A percentile compares a stretch with the other conserved stretches of the same genome.
These are phyloP conservation scores for Brachionus paranguensis DNA, from an alignment of 1,140 invertebrate genomes.

Conservation along the genomic window DNA sequence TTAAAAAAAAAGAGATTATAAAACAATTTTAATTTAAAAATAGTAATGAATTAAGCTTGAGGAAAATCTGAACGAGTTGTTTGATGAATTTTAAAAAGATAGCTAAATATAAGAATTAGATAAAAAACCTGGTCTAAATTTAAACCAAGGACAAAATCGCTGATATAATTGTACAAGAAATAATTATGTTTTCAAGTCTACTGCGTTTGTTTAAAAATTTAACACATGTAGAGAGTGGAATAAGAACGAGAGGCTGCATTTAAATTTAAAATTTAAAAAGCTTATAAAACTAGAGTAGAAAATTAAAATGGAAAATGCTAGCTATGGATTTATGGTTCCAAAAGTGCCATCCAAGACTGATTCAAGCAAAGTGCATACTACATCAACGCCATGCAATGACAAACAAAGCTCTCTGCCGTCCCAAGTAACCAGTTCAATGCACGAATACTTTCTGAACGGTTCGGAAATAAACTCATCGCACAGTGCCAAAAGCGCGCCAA, in stretches of 20 bases:
- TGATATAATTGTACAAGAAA: neutral
- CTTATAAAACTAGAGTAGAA: neutral
- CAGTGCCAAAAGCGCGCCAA: neutral
- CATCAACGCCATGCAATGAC: neutral
- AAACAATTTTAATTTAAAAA: too few relatives aligned
- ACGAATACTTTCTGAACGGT: conserved; percentile 13
- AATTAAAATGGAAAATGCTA: neutral
- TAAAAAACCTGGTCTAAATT: neutral
- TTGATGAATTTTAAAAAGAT: too few relatives aligned
- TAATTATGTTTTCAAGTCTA: neutral
- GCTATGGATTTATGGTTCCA: neutral
- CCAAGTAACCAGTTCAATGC: neutral
- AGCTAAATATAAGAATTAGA: neutral
- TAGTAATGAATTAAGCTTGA: too few relatives aligned
- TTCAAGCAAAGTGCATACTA: neutral
- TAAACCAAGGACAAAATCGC: neutral
- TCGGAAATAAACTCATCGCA: neutral
- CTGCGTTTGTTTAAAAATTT: neutral
- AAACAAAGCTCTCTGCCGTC: neutral
- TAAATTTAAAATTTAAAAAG: neutral
- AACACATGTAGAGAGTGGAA: neutral
- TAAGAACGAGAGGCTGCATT: neutral
- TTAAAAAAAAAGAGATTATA: too few relatives aligned
- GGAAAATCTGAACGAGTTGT: too few relatives aligned
- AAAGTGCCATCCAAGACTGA: neutral